Evolutionary conservation across 2,797 vertebrate species (phyloP), one percentile per base, ranked within the genome.

Genomic region (Podarcis siculus): DNA sequence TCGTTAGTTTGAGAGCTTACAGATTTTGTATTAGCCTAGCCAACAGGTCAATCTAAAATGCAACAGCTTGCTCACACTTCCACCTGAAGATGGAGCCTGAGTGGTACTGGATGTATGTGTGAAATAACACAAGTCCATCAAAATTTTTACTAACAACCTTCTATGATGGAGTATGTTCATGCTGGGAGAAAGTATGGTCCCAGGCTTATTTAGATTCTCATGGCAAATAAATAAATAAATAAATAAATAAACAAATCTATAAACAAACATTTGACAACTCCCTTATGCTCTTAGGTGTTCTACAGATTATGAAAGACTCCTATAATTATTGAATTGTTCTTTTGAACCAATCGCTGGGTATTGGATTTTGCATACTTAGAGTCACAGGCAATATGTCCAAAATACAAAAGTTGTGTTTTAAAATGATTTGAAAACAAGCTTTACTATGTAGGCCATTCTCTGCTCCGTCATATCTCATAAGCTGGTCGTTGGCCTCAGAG

Each of bases 181-280:
- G 37, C 0, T 42, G 71, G 37, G 4, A 30, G 84, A 85, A 92
- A 78, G 12, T 1, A 58, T 17, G 21, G 79, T 87, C 7, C 90
- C 80, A 83, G 91, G 45, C 55, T 93, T 94, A 93, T 94, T 95
- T 92, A 90, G 92, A 95, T 95, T 95, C 94, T 89, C 92, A 25
- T 91, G 89, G 91, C 90, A 95, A 86, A 96, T 89, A 95, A 91
- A 89, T 15, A 55, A 45, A n/a, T n/a, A n/a, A n/a, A n/a, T n/a
- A n/a, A n/a, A n/a, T n/a, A n/a, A 96, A 95, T 42, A 42, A 9
- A 42, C 8, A 42, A 42, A 95, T 96, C 92, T 91, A 93, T 93
- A 94, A 96, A 96, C 91, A 95, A 97, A 95, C 89, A 90, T 86
- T 93, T 86, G 77, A 71, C 82, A 90, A 92, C 80, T 93, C 69